Evolutionary conservation across 2,797 vertebrate species (phyloP), one percentile per base, ranked within the genome.

Genomic region (Nyctalus aviator): DNA sequence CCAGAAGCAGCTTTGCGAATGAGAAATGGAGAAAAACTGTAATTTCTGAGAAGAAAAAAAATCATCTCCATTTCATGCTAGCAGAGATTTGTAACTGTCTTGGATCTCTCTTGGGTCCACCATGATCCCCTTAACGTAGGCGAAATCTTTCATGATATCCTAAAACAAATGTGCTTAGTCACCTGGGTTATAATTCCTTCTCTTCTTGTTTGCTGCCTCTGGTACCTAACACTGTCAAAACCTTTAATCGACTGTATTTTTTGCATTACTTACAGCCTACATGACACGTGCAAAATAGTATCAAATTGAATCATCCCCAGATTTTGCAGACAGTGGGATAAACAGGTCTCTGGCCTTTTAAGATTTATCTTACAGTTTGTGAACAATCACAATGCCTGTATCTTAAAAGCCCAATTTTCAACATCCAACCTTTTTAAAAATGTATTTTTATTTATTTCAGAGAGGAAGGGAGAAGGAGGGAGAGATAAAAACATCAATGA

Each of bases 291-390:
- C 9, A 93, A 94, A 82, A 48, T n/a, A 37, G 78, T 46, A 81
- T n/a, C 35, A 44, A 35, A 14, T 72, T 48, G 7, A 72, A 37
- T 79, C 62, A 41, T 72, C 64, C 35, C 25, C 62, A 64, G 23
- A 48, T 88, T 46, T 73, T 41, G 0, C 25, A 46, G 30, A 46
- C 32, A 73, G 57, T 44, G 37, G 27, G 6, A 72, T 41, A 85
- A 83, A 86, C 17, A 81, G 15, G 17, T 77, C 55, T 93, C 94
- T 73, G 59, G 35, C 37, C 83, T 88, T 82, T 71, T 79, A 66
- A 86, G 71, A 75, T 88, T 78, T 44, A 59, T 8, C 2, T 90
- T 81, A 35, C 5, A 46, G 37, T 64, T 83, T 69, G n/a, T 57
- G 30, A 27, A 7, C 18, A 25, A 8, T 82, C 87, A 69, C 12